Conservation (phyloP, 2,113 vertebrate genomes). For the Nyctereutes procyonoides region DNA sequence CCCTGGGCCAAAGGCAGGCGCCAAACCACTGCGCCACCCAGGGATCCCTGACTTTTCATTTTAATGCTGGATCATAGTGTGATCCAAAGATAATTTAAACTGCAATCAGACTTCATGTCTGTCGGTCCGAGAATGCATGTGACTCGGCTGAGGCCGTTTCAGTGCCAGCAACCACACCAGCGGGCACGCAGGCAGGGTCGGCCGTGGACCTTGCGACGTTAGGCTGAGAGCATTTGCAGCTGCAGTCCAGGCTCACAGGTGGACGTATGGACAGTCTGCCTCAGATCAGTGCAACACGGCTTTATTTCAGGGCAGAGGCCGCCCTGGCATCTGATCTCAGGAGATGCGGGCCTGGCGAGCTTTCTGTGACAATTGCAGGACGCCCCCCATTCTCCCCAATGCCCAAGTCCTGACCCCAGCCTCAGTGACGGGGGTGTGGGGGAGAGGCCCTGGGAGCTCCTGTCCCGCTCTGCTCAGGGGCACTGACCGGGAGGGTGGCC, state of each 20-base stretch:
- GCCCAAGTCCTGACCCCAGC: background rate
- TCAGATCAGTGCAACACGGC: background rate
- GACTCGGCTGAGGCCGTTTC: no score
- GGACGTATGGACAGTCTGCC: background rate
- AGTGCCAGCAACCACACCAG: background rate
- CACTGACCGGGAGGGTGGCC: background rate
- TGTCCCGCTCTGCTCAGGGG: background rate
- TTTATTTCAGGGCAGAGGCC: background rate
- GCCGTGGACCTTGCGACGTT: fast-evolving
- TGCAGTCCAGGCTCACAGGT: background rate
- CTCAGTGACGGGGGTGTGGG: background rate
- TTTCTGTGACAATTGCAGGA: background rate
- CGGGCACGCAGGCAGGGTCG: fast-evolving
- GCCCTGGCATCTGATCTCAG: background rate
- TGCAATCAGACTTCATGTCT: background rate
- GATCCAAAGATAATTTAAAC: background rate
- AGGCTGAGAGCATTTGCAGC: background rate
- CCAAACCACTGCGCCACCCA: no score
- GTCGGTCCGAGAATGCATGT: no score
- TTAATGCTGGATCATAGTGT: background rate
- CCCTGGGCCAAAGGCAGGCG: no score
- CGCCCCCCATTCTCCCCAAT: fast-evolving
- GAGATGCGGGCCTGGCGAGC: fast-evolving
- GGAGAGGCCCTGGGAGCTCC: background rate
- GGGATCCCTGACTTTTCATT: background rate